Base-by-base conservation (phyloP, 2,797 vertebrate species). In the Buphagus erythrorhynchus region DNA sequence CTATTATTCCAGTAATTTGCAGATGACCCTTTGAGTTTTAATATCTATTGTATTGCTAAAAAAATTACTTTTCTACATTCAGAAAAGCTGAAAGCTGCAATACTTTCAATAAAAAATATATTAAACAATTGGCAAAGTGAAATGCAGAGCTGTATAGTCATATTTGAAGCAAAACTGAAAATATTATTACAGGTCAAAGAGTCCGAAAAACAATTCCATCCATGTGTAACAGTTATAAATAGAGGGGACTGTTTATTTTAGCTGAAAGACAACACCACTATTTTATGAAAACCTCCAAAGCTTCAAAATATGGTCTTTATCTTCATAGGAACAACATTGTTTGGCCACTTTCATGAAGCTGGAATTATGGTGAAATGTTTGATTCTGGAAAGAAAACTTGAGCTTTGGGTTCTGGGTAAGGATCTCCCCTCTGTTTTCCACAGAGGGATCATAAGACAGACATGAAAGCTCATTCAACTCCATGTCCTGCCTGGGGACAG, bases 1-100 rank as follows among this genome's bases (percentile, higher is more conserved):
- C 57, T 33, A 82, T 92, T 94, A 93, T 89, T 91, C 72, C 75
- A 91, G 91, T 80, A 82, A 92, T 92, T 93, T 95, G 91, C 68
- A 93, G 81, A 92, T 94, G 81, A 95, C 92, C 84, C 54, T 58
- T 38, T 54, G 78, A 92, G 61, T 71, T 92, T 79, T 87, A 97
- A 87, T 54, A 58, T 85, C 80, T 73, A 85, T 0, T 74, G 21
- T 52, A 40, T 40, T 51, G 45, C 25, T 86, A 62, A 86, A 88
- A 88, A 88, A 89, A 66, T 36, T 77, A 20, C 74, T 94, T 81
- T 95, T 69, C 65, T 36, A n/a, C n/a, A 65, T 43, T 80, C 31
- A 86, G 28, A 72, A 69, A 92, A 40, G 40, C 13, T 54, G 61
- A 91, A 93, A 80, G 20, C 20, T 74, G 57, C 58, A 91, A 88